These are phyloP conservation scores for Micromesistius poutassou DNA, from an alignment of 2,797 vertebrate genomes.

Conservation along the genomic window DNA sequence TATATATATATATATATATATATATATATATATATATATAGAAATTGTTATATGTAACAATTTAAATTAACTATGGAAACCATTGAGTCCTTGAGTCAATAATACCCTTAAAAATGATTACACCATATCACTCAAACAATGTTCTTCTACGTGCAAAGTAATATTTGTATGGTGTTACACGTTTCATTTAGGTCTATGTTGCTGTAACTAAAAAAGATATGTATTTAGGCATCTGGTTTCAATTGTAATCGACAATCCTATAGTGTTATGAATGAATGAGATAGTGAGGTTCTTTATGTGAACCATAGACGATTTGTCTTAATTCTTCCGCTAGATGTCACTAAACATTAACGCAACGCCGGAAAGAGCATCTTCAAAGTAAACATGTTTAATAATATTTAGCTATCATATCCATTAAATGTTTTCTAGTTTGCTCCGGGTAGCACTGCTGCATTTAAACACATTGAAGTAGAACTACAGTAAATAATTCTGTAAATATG, in stretches of 20 bases:
- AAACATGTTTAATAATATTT: neutral
- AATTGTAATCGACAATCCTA: neutral
- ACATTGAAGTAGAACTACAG: neutral
- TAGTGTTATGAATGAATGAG: neutral
- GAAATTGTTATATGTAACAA: neutral
- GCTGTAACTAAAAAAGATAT: neutral
- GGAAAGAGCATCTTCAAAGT: neutral
- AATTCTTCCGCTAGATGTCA: neutral
- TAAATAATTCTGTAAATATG: neutral
- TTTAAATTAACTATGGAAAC: neutral
- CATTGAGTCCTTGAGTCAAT: neutral
- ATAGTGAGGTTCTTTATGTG: neutral
- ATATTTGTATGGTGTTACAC: neutral
- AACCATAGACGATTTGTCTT: neutral
- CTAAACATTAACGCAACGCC: neutral
- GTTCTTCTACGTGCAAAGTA: neutral
- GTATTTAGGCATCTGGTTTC: neutral
- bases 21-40: too few relatives aligned
- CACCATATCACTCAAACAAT: neutral
- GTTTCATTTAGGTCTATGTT: neutral
- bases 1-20: too few relatives aligned
- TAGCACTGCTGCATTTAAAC: neutral
- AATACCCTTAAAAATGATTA: neutral
- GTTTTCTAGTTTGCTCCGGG: neutral
- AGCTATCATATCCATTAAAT: neutral